These are phyloP conservation scores for Corythoichthys haematopterus DNA, from an alignment of 2,113 vertebrate species.

Conservation along the genomic window DNA sequence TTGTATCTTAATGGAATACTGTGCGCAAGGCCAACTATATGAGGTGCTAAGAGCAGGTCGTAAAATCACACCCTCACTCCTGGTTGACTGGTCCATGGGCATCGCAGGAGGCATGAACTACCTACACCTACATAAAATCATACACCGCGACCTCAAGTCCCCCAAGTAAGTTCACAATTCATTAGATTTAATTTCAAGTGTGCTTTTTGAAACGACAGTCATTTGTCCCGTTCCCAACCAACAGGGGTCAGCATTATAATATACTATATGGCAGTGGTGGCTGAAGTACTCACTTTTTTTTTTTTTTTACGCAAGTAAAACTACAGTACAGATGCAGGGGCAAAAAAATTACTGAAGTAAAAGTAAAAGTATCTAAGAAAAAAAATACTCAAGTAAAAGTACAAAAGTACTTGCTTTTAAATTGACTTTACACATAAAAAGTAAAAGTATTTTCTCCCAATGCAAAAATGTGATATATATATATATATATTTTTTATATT, in stretches of 20 bases:
- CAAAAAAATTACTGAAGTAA: no score
- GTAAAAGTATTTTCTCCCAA: no score
- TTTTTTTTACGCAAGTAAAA: no score
- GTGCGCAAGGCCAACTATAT: constrained; percentile 95
- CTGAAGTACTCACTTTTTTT: no score
- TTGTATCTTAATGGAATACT: constrained; percentile 99
- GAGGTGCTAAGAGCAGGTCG: constrained; percentile 92
- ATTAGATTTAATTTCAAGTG: not conserved
- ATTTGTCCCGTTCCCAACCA: not conserved
- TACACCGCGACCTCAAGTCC: constrained; percentile 96
- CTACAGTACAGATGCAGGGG: no score
- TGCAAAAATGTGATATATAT: no score
- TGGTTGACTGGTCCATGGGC: constrained; percentile 98
- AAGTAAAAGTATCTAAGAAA: no score
- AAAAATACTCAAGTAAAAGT: no score
- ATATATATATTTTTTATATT: no score
- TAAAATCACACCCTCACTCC: constrained; percentile 89
- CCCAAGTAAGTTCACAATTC: constrained; percentile 78
- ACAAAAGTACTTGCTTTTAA: no score
- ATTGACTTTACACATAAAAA: no score
- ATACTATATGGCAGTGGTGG: not conserved
- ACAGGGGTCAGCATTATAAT: not conserved
- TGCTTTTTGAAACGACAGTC: not conserved
- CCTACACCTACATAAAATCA: constrained; percentile 98
- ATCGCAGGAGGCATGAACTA: constrained; percentile 99